Evolutionary conservation across 2,113 vertebrate species (phyloP).

Genomic region (Terrapene triunguis): DNA sequence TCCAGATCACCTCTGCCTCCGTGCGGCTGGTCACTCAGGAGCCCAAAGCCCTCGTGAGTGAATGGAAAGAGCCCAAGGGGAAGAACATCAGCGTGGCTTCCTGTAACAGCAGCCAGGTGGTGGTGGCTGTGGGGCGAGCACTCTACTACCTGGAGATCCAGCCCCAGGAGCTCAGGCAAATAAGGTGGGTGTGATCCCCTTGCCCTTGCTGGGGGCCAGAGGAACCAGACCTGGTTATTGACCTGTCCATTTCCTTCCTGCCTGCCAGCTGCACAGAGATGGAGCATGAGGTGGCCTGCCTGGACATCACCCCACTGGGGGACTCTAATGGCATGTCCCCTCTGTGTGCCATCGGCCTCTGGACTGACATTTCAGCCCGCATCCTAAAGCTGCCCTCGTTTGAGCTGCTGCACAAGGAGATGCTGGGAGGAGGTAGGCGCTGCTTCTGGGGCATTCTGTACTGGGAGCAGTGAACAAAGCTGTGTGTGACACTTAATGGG

Average conservation of each 20-base stretch:
- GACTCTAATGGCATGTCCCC: constrained; percentile 89
- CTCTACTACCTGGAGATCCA: constrained; percentile 97
- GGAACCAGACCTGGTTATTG: background rate
- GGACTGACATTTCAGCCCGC: constrained; percentile 98
- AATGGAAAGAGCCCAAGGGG: constrained; percentile 98
- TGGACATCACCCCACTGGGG: constrained; percentile 96
- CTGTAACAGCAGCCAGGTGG: constrained; percentile 96
- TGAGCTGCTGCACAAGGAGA: constrained; percentile 96
- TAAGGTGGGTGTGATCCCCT: constrained; percentile 82
- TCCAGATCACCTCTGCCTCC: constrained; percentile 95
- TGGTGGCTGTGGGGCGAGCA: constrained; percentile 94
- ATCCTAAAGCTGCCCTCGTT: constrained; percentile 96
- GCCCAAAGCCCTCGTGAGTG: constrained; percentile 93
- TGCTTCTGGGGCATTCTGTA: background rate
- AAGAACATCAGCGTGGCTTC: constrained; percentile 98
- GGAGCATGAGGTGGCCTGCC: constrained; percentile 98
- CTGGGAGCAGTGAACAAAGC: accelerated
- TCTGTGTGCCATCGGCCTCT: constrained; percentile 95
- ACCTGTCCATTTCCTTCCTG: background rate
- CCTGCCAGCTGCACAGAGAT: constrained; percentile 91
- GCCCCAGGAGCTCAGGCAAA: constrained; percentile 94
- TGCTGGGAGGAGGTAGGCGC: constrained; percentile 95
- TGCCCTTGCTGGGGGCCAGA: no score
- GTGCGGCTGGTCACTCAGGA: constrained; percentile 96
- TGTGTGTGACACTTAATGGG: accelerated